Base-by-base conservation (phyloP, 2,888 invertebrate species). In the Quadroppia sp. region DNA sequence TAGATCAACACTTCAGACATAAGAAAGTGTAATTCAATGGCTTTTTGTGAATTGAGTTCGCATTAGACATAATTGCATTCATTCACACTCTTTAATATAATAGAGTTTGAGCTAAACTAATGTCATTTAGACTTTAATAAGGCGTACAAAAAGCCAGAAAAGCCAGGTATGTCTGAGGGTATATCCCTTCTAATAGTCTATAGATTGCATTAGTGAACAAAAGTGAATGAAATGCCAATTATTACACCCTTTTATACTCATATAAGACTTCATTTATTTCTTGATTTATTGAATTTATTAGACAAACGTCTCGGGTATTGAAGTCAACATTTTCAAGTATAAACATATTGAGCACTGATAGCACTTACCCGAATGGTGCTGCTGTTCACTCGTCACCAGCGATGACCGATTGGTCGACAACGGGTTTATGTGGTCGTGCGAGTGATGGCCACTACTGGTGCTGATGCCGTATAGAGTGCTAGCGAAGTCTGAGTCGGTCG, bases 381-480 rank as follows among this genome's bases (percentile, higher is more conserved):
- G 59, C 32, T 59, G 59, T 59, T 72, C 72, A 20, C 25, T 48
- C 2, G 61, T 71, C 13, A 72, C 17, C 15, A 72, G 28, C 2
- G 71, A 30, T 1, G 72, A 69, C 25, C 72, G 72, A 20, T 15
- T 28, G 3, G 11, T 20, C 3, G 59, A 59, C 20, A 59, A 15
- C 4, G 30, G 15, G 20, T 36, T 53, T 25, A 32, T 6, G 30
- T 59, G 59, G 17, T 59, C 59, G 36, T 72, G 72, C 3, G 53
- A 28, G 59, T 72, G 72, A 36, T 72, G 72, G 7, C 48, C 50
- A 23, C 72, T 25, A n/a, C 59, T 72, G 30, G 59, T 28, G 32
- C 61, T 59, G 40, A 72, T 59, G 3, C 72, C 72, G 59, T 72
- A 72, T 2, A 72, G 56, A 40, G 72, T 72, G 59, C 61, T 64